Base-by-base conservation (phyloP, 2,113 vertebrate species). In the Sisor rabdophorus region DNA sequence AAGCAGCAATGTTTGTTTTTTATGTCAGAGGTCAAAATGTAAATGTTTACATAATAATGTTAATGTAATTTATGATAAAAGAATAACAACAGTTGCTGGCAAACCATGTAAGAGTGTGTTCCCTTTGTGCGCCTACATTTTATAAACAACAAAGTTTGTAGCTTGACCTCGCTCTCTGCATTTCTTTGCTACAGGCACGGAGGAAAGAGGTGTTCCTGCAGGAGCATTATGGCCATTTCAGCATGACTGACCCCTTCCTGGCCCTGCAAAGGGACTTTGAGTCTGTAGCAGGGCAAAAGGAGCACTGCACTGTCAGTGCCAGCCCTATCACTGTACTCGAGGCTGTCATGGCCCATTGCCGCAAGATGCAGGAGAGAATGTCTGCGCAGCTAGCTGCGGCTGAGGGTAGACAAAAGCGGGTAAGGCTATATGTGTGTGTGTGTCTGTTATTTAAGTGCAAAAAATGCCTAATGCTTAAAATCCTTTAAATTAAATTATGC, bases 341-440 rank as follows among this genome's bases (percentile, higher is more conserved):
- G 89, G 96, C 95, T 1, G 95, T 99, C 85, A 99, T 99, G 97
- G 91, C 93, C 56, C 97, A 98, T 89, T 99, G 97, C 90, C 94
- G 95, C 83, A 99, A 97, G 90, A 98, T 98, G 96, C 97, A 98
- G 85, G 96, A 98, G 72, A 92, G 94, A 80, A 97, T 99, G 97
- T 91, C 95, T 0, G 88, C 94, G 16, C 97, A 99, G 88, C 91
- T 99, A 81, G 94, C 93, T 44, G 95, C 95, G 2, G 95, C 97
- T 2, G 96, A 98, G 89, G 93, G 91, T 87, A 93, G 94, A 73
- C 95, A 99, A 84, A 98, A 96, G 85, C 98, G 96, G 94, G 97
- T 98, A 92, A 71, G 87, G 24, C 1, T 48, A 11, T 53, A 9
- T 32, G 32, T 56, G 19, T 30, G 32, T 68, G 24, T 73, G 26